Percentiles rank a stretch among this genome's conserved stretches.
Conservation (phyloP, 2,113 vertebrate genomes). For the Dipodomys ordii region DNA sequence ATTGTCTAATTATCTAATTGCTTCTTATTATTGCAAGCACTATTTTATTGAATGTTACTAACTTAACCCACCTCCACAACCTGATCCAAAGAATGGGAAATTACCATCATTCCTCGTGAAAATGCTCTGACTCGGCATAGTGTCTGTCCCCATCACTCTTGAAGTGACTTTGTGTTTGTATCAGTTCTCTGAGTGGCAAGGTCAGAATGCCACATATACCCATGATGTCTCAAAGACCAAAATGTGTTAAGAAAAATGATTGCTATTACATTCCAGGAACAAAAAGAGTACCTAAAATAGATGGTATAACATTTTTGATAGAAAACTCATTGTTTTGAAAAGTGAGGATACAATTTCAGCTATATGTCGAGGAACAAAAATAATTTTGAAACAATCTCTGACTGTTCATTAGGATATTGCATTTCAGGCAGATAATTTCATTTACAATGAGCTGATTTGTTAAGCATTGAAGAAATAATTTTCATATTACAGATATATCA, state of each 20-base stretch:
- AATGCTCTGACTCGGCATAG: background rate
- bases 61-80: background rate
- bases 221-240: constrained; percentile 18
- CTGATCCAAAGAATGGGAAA: background rate
- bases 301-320: background rate
- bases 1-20: background rate
- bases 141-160: background rate
- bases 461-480: background rate
- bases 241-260: constrained; percentile 25
- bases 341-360: background rate
- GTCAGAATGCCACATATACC: background rate
- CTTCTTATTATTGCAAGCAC: background rate
- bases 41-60: background rate
- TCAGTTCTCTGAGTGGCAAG: constrained; percentile 1
- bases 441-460: constrained; percentile 31
- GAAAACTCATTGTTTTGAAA: background rate
- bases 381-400: background rate
- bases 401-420: constrained; percentile 37
- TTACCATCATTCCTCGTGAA: background rate
- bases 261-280: background rate
- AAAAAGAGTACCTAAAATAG: background rate
- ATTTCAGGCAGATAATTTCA: background rate
- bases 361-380: background rate
- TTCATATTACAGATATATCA: background rate
- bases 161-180: constrained; percentile 23